Percentiles rank a stretch among this genome's conserved stretches.
phyloP scores from a whole-genome alignment of 2,797 vertebrate species.

The Hoplostethus atlanticus region DNA sequence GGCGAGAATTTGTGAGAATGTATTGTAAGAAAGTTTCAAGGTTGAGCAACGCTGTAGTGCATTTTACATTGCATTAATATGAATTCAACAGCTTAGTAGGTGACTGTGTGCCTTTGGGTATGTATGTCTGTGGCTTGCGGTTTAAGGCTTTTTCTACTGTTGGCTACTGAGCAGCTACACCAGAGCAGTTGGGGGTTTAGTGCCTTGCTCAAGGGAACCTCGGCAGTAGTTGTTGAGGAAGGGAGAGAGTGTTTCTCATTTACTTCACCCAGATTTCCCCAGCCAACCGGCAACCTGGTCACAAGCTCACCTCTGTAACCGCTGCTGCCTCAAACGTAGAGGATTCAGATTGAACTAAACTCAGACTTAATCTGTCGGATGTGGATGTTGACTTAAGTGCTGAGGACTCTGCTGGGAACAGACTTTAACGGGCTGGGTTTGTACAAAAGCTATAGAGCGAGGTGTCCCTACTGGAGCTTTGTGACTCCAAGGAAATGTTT shows the following conservation, averaged over 20 bases:
- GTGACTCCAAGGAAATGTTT: not conserved
- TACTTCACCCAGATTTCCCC: not conserved
- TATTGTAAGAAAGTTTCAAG: not conserved
- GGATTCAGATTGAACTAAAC: too few relatives aligned
- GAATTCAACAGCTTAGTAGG: not conserved
- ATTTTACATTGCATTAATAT: not conserved
- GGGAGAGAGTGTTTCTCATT: conserved; percentile 9
- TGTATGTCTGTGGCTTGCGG: not conserved
- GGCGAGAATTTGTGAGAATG: not conserved
- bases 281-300: conserved; percentile 18
- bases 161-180: too few relatives aligned
- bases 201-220: not conserved
- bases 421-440: not conserved
- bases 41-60: not conserved
- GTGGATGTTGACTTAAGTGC: not conserved
- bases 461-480: not conserved
- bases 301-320: conserved; percentile 42
- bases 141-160: not conserved
- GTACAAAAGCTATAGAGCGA: not conserved
- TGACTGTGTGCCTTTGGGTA: not conserved
- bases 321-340: not conserved
- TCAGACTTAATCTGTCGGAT: too few relatives aligned
- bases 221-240: not conserved
- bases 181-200: too few relatives aligned
- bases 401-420: not conserved